A percentile compares a stretch with the other conserved stretches of the same genome.
Evolutionary conservation across 1,140 invertebrate species (phyloP).

Genomic region (Drosophila simulans): DNA sequence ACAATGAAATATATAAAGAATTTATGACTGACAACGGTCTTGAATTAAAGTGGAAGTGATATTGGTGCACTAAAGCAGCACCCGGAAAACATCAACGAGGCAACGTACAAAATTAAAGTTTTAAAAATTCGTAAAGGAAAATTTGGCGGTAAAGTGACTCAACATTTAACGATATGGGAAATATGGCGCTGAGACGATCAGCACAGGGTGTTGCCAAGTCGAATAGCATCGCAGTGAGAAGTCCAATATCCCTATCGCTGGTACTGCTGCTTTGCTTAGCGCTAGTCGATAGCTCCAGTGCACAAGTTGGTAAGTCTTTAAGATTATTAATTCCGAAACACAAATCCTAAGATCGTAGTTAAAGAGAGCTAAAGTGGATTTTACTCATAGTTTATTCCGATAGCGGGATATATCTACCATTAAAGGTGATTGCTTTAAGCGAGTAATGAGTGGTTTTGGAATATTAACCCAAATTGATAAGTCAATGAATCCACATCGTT

Average conservation of each 20-base stretch:
- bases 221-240: not conserved
- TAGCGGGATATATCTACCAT: no score
- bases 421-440: no score
- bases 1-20: not conserved
- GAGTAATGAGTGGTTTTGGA: no score
- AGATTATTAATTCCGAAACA: not conserved
- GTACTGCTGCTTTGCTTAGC: conserved; percentile 46
- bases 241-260: conserved; percentile 37
- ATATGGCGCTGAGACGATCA: conserved; percentile 62
- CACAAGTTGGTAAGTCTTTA: conserved; percentile 64
- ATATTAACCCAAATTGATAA: no score
- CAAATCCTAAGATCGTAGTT: no score
- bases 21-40: not conserved
- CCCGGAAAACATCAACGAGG: not conserved
- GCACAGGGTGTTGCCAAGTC: conserved; percentile 26
- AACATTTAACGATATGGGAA: conserved; percentile 26
- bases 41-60: not conserved
- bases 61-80: not conserved
- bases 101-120: not conserved
- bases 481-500: no score
- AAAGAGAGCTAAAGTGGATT: no score
- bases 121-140: not conserved
- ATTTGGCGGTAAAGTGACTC: not conserved
- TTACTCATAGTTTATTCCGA: no score
- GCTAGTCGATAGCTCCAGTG: conserved; percentile 46